Conservation (phyloP, 2,113 vertebrate genomes). For the Proteles cristata region DNA sequence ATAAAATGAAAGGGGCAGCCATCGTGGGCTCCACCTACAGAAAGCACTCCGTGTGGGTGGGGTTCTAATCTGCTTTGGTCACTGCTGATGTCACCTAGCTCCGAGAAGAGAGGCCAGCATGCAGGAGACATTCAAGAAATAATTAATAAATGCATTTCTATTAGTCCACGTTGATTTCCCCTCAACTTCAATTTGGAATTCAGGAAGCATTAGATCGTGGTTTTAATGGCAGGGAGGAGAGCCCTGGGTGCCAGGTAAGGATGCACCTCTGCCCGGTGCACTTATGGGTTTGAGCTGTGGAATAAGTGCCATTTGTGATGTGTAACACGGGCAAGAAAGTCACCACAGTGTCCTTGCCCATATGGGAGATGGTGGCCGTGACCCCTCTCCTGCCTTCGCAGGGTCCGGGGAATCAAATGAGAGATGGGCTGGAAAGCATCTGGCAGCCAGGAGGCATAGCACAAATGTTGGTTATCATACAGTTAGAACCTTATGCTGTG, state of each 20-base stretch:
- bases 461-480: too few species aligned
- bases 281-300: background rate
- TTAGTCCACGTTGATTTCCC: background rate
- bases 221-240: background rate
- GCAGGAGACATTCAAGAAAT: background rate
- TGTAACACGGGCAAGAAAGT: background rate
- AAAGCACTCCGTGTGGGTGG: background rate
- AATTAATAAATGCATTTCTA: background rate
- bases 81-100: background rate
- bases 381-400: background rate
- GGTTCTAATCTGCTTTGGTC: background rate
- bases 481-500: background rate
- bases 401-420: background rate
- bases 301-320: background rate
- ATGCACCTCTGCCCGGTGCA: rapidly evolving
- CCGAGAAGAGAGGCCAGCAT: background rate
- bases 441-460: background rate
- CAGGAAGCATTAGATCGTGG: background rate
- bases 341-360: background rate
- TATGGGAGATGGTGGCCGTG: rapidly evolving
- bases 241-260: background rate
- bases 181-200: background rate
- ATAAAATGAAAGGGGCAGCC: too few species aligned
- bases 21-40: background rate
- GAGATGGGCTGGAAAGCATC: background rate